Base-by-base conservation (phyloP, 2,113 vertebrate species). In the Calidris pugnax region DNA sequence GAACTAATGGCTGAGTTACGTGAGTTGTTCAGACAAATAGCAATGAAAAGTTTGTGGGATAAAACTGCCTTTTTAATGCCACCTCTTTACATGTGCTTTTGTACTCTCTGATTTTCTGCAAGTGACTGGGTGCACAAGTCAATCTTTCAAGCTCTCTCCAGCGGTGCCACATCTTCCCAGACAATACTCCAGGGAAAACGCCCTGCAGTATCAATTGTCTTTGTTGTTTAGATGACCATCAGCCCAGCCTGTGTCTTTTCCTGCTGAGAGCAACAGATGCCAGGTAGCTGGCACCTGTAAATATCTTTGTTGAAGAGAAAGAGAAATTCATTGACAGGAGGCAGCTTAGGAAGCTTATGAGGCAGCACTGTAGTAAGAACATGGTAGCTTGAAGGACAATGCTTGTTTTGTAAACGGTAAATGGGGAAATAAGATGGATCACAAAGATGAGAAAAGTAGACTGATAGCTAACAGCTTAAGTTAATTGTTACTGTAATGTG, bases 401-500 rank as follows among this genome's bases (percentile, higher is more conserved):
- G 47, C 23, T 90, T 77, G 17, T 74, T 91, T 71, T 48, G 41
- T 62, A 47, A 35, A 63, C 74, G 72, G 71, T 47, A 66, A 74
- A 78, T 21, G 45, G 48, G 32, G 48, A 91, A 43, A 47, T 43
- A 35, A 30, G 43, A 47, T 67, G 43, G 50, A 92, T 41, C 47
- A 64, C 43, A 75, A 80, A 88, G 63, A 51, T 53, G 35, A 69
- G n/a, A 67, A 80, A 71, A 77, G 33, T 20, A 80, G 47, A 45
- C 47, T 55, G 63, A 47, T 91, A 86, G 50, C 39, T 62, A 83
- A 55, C 17, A 86, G 64, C 59, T 88, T 93, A 85, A 72, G 41
- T 88, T 96, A 93, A 93, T 95, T 95, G 55, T 84, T 92, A 47
- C 26, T 75, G 28, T 67, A 48, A 71, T 67, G 28, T 16, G n/a